Evolutionary conservation across 2,888 invertebrate genomes (phyloP), one percentile per base, ranked within the genome.

Genomic region (Amphipoea oculea): DNA sequence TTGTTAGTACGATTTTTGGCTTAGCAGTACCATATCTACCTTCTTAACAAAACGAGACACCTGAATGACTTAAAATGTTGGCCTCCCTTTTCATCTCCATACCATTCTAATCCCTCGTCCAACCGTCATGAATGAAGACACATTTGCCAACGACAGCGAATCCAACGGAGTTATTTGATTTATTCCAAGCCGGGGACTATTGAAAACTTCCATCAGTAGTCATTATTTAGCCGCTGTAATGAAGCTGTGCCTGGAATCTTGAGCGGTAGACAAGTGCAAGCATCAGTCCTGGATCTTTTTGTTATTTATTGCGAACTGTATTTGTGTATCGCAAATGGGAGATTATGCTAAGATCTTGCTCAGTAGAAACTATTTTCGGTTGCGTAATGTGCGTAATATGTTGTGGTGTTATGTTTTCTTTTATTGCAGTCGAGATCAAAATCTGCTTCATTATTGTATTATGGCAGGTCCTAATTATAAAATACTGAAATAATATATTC

Each of bases 101-200:
- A 81, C 90, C 85, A 92, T 88, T 85, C 81, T 79, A 92, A 91
- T 93, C 86, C 91, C 79, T 85, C 87, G 83, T 88, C 90, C 91
- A 91, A 90, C 92, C 92, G 93, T 94, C 95, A 96, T 96, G 96
- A 96, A 96, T 96, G 96, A 95, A 96, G 96, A 95, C 95, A 95
- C 96, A 96, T 96, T 96, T 96, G 96, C 96, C 95, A 96, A 93
- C 95, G 95, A 96, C 95, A 94, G 94, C 92, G 93, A 92, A 95
- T 93, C 93, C 94, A 92, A 92, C 89, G 88, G 92, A 94, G 94
- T 94, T 96, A 96, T 96, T 96, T 96, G 96, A 96, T 96, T 96
- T 96, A 96, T 96, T 94, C 94, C 91, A 86, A 94, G 94, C 91
- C 86, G 88, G 90, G 90, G 93, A 91, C 95, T 93, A 95, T 95